These are phyloP conservation scores for Cryptotermes secundus DNA, from an alignment of 1,140 invertebrate genomes.

Conservation along the genomic window DNA sequence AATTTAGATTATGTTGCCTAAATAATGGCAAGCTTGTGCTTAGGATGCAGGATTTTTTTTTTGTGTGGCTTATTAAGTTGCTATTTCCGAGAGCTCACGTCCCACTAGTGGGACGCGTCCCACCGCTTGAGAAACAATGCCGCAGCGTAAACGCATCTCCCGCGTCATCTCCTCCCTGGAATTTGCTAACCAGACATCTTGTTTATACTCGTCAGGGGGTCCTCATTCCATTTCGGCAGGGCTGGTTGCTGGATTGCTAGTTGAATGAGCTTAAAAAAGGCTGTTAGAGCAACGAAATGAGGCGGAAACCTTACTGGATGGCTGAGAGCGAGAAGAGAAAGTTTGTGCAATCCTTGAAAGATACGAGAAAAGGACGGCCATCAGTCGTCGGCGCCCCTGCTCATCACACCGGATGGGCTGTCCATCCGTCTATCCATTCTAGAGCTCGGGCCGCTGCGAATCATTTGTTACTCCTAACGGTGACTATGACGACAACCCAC, in stretches of 20 bases:
- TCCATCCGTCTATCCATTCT: neutral
- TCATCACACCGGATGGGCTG: neutral
- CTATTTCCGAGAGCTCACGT: neutral
- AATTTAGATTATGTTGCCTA: too few species aligned
- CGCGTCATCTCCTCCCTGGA: neutral
- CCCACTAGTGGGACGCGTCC: too few species aligned
- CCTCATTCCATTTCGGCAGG: neutral
- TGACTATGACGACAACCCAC: neutral
- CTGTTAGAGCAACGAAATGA: neutral
- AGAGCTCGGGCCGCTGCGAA: neutral
- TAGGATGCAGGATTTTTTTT: neutral
- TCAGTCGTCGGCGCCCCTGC: neutral
- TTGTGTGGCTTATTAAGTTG: neutral
- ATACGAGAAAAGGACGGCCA: neutral
- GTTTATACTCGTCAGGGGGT: neutral
- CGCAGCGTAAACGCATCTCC: neutral
- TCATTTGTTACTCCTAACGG: neutral
- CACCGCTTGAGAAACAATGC: neutral
- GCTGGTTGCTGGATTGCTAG: neutral
- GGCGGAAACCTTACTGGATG: neutral
- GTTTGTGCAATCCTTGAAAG: neutral
- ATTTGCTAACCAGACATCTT: constrained; percentile 19
- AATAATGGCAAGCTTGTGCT: too few species aligned
- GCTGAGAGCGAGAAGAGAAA: neutral
- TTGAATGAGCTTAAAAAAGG: neutral